Evolutionary conservation across 1,140 invertebrate species (phyloP).

Genomic region (Portunus trituberculatus): DNA sequence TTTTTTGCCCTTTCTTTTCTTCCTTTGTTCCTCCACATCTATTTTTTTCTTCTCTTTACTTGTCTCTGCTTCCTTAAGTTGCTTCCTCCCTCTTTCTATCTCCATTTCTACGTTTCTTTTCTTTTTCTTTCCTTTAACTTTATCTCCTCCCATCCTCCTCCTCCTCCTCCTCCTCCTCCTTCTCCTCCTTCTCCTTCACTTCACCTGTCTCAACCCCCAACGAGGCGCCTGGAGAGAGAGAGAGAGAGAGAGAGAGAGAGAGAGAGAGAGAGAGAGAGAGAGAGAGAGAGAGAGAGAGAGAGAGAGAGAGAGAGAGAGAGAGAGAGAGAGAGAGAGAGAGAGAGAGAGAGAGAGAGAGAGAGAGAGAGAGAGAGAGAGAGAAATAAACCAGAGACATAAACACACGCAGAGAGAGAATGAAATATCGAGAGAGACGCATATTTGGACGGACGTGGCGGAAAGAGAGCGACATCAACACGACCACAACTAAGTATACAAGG

Average conservation of each 20-base stretch:
- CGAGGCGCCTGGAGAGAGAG: too few relatives aligned
- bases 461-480: too few relatives aligned
- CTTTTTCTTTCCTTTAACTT: too few relatives aligned
- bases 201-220: too few relatives aligned
- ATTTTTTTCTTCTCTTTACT: neutral
- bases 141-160: too few relatives aligned
- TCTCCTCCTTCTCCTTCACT: too few relatives aligned
- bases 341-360: conserved; percentile 42
- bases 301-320: neutral
- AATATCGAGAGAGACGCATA: neutral
- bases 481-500: too few relatives aligned
- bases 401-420: neutral
- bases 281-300: too few relatives aligned
- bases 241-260: neutral
- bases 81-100: neutral
- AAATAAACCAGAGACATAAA: neutral
- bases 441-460: too few relatives aligned
- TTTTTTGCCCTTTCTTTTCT: neutral
- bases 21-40: neutral
- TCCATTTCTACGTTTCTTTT: too few relatives aligned
- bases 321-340: conserved; percentile 24
- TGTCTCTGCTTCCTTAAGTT: neutral
- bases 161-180: too few relatives aligned
- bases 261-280: too few relatives aligned
- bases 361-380: neutral